Evolutionary conservation across 2,113 vertebrate species (phyloP), one percentile per base, ranked within the genome.

Genomic region (Carettochelys insculpta): DNA sequence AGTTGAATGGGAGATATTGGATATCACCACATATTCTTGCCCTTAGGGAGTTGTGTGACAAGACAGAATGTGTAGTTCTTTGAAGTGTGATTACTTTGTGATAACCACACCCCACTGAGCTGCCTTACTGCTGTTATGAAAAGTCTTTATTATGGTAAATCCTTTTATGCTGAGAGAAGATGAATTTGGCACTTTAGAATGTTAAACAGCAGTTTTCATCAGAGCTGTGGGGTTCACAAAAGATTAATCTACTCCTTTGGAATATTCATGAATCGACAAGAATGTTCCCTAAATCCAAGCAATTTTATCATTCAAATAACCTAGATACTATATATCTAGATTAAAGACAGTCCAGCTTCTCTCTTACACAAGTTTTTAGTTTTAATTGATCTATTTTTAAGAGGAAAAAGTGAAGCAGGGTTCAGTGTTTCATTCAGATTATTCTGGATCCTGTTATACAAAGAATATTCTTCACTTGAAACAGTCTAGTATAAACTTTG

Each of bases 261-360:
- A 98, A 96, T 98, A 98, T 97, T 97, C 94, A 97, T 96, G 94
- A 97, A 95, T 97, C 90, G 97, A 87, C 95, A 96, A 94, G 92
- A 97, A 96, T 90, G 81, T 96, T 97, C 71, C 52, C 54, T 90
- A 92, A 95, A 82, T 97, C 89, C 89, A 86, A 52, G 83, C 76
- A 95, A 79, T 97, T 95, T 93, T 97, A 84, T 77, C 93, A 71
- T 85, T 95, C 1, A 12, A 85, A 93, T 95, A 97, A 96, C 96
- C 13, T 17, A 97, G 79, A 83, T 94, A 90, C 24, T 89, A n/a
- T 79, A 80, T 50, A 92, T 95, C 95, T 41, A 90, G 87, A 96
- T 92, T 89, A 97, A 90, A 52, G 41, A 82, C 52, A 91, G 94
- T 3, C 93, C 95, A 82, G n/a, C 2, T 11, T 29, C 47, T 93